Evolutionary conservation across 2,888 invertebrate genomes (phyloP), one percentile per base, ranked within the genome.

Genomic region (Craniophora ligustri): DNA sequence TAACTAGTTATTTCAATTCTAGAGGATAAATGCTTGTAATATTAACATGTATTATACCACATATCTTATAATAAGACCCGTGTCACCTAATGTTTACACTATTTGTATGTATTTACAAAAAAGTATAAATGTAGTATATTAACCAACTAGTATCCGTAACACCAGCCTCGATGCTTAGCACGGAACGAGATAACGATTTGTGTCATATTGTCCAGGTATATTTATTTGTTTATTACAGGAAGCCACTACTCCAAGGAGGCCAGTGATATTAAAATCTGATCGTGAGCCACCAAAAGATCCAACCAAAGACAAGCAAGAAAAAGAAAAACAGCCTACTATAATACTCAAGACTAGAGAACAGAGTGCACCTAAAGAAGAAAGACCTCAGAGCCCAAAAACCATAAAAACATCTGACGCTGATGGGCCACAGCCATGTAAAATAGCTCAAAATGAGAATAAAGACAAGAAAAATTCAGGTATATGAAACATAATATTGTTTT

Each of bases 281-380:
- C 83, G 94, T 16, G 94, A 94, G 32, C 51, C 75, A 18, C 26
- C 79, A 1, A 89, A 91, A 73, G 92, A 93, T 23, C 81, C 72
- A 40, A 31, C 39, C 5, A 92, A 90, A 76, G 91, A 91, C 2
- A 92, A 89, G 62, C 78, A 63, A 31, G 91, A 91, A 41, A 94
- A 91, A 71, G 94, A 94, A 51, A 94, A 88, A 59, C 95, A 94
- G 65, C 96, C 96, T 1, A 96, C 96, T 11, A 95, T 96, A 70
- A 94, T 96, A 70, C 84, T 96, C 14, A 96, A 96, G 86, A 95
- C 95, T 0, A 90, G 96, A 59, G 96, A 96, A 82, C 93, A 92
- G 44, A 93, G 92, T 54, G 69, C 89, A 2, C 82, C 89, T 0
- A 94, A 93, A 76, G 94, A 94, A 31, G 95, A 95, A 60, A 87